Percentiles rank a stretch among this genome's conserved stretches.
Conservation (phyloP, 2,888 invertebrate species). For the Drosophila subsilvestris region DNA sequence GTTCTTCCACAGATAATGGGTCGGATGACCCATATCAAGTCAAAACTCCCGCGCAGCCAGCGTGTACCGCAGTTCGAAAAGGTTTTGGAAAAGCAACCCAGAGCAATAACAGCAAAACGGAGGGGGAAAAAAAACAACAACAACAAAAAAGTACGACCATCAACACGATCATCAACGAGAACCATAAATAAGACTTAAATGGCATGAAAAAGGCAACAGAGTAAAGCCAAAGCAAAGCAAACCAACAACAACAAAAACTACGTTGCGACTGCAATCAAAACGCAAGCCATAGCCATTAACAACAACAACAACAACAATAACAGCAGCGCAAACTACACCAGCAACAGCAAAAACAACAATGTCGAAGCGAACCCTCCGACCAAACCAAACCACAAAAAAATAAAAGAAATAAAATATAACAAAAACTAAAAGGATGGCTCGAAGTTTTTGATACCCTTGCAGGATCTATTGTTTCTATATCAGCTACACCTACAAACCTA, state of each 20-base stretch:
- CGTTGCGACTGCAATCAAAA: slow-evolving; percentile 71
- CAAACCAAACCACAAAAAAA: slow-evolving; percentile 62
- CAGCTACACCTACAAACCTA: no score
- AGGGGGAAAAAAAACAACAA: slow-evolving; percentile 43
- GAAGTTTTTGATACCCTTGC: not conserved
- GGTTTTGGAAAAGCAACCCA: slow-evolving; percentile 36
- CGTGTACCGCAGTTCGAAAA: slow-evolving; percentile 46
- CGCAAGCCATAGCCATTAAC: slow-evolving; percentile 70
- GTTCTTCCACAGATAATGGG: slow-evolving; percentile 28
- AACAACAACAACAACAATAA: slow-evolving; percentile 50
- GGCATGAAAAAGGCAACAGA: slow-evolving; percentile 69
- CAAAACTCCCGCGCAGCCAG: slow-evolving; percentile 39
- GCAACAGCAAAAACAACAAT: slow-evolving; percentile 40
- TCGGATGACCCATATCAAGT: slow-evolving; percentile 40
- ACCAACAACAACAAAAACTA: slow-evolving; percentile 36
- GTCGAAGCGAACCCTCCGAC: slow-evolving; percentile 49
- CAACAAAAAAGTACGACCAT: slow-evolving; percentile 69
- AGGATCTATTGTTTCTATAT: not conserved
- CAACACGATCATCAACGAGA: slow-evolving; percentile 81
- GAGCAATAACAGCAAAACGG: slow-evolving; percentile 25
- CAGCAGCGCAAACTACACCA: slow-evolving; percentile 22
- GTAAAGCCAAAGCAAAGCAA: slow-evolving; percentile 31
- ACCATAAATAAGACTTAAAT: slow-evolving; percentile 82
- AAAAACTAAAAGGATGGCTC: slow-evolving; percentile 28
- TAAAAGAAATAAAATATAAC: slow-evolving; percentile 50